Evolutionary conservation across 2,888 invertebrate species (phyloP).

Genomic region (Epinotia bilunana): DNA sequence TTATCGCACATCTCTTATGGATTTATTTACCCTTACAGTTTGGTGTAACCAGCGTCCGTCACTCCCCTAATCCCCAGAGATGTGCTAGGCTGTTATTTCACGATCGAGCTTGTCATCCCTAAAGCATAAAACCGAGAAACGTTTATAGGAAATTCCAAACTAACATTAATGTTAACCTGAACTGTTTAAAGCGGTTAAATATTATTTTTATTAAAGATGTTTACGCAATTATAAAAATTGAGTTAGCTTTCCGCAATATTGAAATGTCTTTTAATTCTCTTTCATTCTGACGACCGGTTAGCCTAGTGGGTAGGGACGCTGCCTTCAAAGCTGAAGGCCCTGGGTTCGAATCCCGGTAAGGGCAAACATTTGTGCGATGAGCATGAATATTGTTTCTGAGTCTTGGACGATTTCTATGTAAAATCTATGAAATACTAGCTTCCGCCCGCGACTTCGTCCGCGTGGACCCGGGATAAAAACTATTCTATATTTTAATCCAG

Average conservation of each 20-base stretch:
- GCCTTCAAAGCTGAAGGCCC: too few relatives aligned
- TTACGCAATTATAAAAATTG: not conserved
- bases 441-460: too few relatives aligned
- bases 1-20: not conserved
- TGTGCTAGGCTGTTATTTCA: conserved; percentile 27
- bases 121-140: not conserved
- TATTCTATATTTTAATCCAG: too few relatives aligned
- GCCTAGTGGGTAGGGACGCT: too few relatives aligned
- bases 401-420: too few relatives aligned
- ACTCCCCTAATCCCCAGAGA: conserved; percentile 1
- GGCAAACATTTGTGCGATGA: too few relatives aligned
- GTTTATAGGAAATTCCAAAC: not conserved
- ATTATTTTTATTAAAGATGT: not conserved
- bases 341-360: too few relatives aligned
- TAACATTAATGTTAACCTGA: not conserved
- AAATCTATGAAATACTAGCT: too few relatives aligned
- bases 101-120: not conserved
- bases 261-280: too few relatives aligned
- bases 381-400: too few relatives aligned
- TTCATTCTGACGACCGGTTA: too few relatives aligned
- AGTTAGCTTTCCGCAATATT: not conserved
- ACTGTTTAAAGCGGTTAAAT: not conserved
- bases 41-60: conserved; percentile 5
- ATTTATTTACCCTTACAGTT: not conserved
- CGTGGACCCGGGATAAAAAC: too few relatives aligned